phyloP scores from a whole-genome alignment of 2,888 invertebrate species.

The Kryphioiulus occultus region DNA sequence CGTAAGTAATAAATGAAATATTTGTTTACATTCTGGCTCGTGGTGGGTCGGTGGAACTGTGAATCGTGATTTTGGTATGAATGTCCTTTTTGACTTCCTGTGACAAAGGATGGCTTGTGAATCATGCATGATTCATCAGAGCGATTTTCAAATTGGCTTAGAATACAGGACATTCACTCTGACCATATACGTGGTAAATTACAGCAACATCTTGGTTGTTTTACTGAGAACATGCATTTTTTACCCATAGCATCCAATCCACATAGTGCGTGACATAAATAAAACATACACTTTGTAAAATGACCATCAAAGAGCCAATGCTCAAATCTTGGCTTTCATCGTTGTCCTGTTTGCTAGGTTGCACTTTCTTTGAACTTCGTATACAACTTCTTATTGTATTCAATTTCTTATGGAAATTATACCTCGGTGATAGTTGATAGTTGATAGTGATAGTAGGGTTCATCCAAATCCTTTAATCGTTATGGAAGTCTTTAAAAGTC shows the following conservation, averaged over 20 bases:
- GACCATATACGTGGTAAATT: background rate
- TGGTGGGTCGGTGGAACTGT: background rate
- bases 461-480: background rate
- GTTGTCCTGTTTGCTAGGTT: background rate
- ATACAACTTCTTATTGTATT: background rate
- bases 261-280: background rate
- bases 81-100: background rate
- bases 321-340: background rate
- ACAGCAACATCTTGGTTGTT: background rate
- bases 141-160: conserved; percentile 3
- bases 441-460: too few relatives aligned
- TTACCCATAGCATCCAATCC: background rate
- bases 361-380: background rate
- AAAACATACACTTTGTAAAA: conserved; percentile 20
- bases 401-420: background rate
- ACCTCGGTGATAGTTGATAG: too few relatives aligned
- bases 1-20: too few relatives aligned
- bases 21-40: background rate
- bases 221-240: background rate
- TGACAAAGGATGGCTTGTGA: background rate
- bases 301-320: background rate
- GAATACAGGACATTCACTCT: background rate
- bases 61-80: background rate
- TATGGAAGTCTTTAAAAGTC: background rate
- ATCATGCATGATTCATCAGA: background rate